phyloP scores from a whole-genome alignment of 2,113 vertebrate genomes.

The Cranoglanis bouderius region DNA sequence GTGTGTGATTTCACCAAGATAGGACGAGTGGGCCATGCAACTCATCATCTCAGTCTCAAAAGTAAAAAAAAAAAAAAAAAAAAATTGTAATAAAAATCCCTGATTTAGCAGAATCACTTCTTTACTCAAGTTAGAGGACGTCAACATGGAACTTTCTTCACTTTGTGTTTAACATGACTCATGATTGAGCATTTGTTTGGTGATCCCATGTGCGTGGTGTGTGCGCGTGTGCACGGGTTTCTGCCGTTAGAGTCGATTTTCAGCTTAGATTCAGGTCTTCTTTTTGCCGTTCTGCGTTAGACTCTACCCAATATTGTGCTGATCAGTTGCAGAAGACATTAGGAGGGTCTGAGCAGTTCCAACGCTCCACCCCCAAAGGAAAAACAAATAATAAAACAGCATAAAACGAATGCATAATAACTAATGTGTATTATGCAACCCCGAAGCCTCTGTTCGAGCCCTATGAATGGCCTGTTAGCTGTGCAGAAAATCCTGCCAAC shows the following conservation, averaged over 20 bases:
- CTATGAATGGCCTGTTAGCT: conserved; percentile 25
- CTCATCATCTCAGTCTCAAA: conserved; percentile 50
- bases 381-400: not conserved
- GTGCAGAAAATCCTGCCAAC: conserved; percentile 31
- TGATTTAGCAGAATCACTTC: conserved; percentile 9
- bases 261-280: conserved; percentile 14
- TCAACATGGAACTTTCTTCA: conserved; percentile 33
- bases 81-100: conserved; percentile 20
- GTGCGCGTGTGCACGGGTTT: not conserved
- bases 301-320: conserved; percentile 14
- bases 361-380: not conserved
- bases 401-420: not conserved
- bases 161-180: conserved; percentile 11
- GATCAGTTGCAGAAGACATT: conserved; percentile 23
- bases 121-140: conserved; percentile 52
- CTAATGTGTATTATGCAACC: not conserved
- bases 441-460: conserved; percentile 29
- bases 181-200: not conserved
- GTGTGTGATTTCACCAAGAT: conserved; percentile 3
- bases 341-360: not conserved
- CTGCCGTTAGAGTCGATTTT: not conserved
- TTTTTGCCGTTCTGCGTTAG: conserved; percentile 22
- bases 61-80: not conserved
- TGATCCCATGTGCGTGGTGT: not conserved
- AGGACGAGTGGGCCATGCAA: conserved; percentile 29